phyloP scores from a whole-genome alignment of 2,888 invertebrate genomes.

The Ferdinandea cuprea region DNA sequence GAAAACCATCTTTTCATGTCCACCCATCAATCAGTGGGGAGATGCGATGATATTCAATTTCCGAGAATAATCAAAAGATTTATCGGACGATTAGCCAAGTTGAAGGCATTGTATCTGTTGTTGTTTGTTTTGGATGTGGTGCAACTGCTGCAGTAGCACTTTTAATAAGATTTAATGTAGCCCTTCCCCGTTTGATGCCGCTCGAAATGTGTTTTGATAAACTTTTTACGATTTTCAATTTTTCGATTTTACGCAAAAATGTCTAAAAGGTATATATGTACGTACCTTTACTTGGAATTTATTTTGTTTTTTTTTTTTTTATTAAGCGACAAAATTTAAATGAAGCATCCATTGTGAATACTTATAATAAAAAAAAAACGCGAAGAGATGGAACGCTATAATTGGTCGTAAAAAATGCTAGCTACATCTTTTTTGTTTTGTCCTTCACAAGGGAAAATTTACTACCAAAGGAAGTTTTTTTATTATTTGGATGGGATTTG shows the following conservation, averaged over 20 bases:
- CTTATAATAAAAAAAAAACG: not conserved
- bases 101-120: slow-evolving; percentile 30
- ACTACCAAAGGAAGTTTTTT: slow-evolving; percentile 21
- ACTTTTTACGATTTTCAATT: slow-evolving; percentile 63
- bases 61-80: slow-evolving; percentile 68
- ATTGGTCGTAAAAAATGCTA: slow-evolving; percentile 39
- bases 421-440: slow-evolving; percentile 33
- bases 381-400: slow-evolving; percentile 37
- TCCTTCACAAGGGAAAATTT: slow-evolving; percentile 27
- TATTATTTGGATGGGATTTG: slow-evolving; percentile 12
- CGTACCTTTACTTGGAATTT: not conserved
- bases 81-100: slow-evolving; percentile 69
- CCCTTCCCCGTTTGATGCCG: slow-evolving; percentile 25
- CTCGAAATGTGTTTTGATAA: slow-evolving; percentile 50
- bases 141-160: slow-evolving; percentile 60
- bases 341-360: slow-evolving; percentile 5
- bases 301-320: not conserved
- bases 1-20: slow-evolving; percentile 3
- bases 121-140: too few relatives aligned
- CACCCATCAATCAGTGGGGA: not conserved
- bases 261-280: slow-evolving; percentile 6
- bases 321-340: slow-evolving; percentile 43
- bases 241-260: slow-evolving; percentile 37
- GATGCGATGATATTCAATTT: slow-evolving; percentile 53
- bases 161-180: slow-evolving; percentile 39